phyloP scores from a whole-genome alignment of 2,797 vertebrate genomes.

The Zalophus californianus region DNA sequence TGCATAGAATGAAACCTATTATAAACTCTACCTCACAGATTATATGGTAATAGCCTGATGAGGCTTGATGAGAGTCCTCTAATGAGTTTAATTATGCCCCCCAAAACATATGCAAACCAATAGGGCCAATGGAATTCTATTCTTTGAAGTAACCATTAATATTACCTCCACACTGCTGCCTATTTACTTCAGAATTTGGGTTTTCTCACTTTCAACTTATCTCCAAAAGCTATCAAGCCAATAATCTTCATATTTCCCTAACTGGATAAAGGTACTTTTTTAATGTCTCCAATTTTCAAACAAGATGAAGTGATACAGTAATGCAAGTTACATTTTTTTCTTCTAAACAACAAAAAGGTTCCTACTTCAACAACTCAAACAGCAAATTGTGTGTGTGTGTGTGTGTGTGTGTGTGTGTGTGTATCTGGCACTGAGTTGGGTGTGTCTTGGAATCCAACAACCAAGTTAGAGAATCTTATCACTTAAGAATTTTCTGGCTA shows the following conservation, averaged over 20 bases:
- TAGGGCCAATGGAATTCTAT: background rate
- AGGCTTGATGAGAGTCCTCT: background rate
- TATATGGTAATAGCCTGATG: background rate
- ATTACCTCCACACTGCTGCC: background rate
- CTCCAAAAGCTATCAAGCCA: background rate
- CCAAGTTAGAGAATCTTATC: constrained; percentile 58
- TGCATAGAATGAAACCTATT: background rate
- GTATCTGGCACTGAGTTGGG: constrained; percentile 23
- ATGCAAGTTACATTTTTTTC: constrained; percentile 52
- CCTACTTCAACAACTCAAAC: constrained; percentile 56
- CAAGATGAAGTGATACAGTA: constrained; percentile 31
- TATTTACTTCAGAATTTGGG: constrained; percentile 55
- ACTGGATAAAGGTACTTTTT: background rate
- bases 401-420: background rate
- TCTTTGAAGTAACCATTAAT: constrained; percentile 57
- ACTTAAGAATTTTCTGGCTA: constrained; percentile 53
- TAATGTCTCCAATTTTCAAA: constrained; percentile 58
- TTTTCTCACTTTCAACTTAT: constrained; percentile 41
- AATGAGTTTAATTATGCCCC: background rate
- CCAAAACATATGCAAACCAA: constrained; percentile 36
- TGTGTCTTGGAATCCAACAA: constrained; percentile 58
- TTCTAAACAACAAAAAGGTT: constrained; percentile 50
- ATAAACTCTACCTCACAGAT: constrained; percentile 1
- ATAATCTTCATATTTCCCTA: constrained; percentile 49
- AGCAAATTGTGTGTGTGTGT: background rate